phyloP scores from a whole-genome alignment of 2,888 invertebrate genomes.

The Diplazon laetatorius region DNA sequence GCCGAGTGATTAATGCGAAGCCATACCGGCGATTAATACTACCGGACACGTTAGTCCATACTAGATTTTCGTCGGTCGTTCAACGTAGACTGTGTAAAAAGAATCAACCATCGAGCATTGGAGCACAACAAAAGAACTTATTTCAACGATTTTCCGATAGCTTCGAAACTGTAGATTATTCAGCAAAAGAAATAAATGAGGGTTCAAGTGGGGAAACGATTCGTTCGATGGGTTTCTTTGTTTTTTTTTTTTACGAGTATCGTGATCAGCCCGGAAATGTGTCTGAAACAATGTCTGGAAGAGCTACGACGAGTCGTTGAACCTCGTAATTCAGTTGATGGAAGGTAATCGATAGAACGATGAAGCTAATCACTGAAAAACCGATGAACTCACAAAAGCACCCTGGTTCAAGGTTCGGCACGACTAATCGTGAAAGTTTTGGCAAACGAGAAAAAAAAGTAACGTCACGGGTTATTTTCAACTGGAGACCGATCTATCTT shows the following conservation, averaged over 20 bases:
- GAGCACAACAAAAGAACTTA: slow-evolving; percentile 18
- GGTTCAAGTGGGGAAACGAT: slow-evolving; percentile 14
- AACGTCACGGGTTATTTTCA: neutral
- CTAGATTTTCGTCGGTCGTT: slow-evolving; percentile 25
- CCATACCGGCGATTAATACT: slow-evolving; percentile 65
- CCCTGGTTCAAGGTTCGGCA: slow-evolving; percentile 22
- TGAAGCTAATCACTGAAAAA: slow-evolving; percentile 40
- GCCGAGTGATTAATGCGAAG: slow-evolving; percentile 74
- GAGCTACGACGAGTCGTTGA: slow-evolving; percentile 23
- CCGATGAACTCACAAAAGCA: neutral
- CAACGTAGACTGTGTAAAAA: slow-evolving; percentile 27
- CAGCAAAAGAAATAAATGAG: slow-evolving; percentile 39
- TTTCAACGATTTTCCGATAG: slow-evolving; percentile 7
- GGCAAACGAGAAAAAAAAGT: slow-evolving; percentile 34
- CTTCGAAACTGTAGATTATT: slow-evolving; percentile 41
- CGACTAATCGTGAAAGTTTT: slow-evolving; percentile 56
- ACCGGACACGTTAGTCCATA: slow-evolving; percentile 20
- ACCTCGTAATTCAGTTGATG: slow-evolving; percentile 48
- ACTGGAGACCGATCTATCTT: slow-evolving; percentile 24
- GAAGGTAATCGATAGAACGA: slow-evolving; percentile 43
- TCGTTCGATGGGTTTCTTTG: neutral
- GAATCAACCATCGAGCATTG: no score
- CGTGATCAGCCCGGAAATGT: neutral
- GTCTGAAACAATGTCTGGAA: slow-evolving; percentile 13
- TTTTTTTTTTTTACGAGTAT: slow-evolving; percentile 2